These are phyloP conservation scores for Hippocampus guttulatus DNA, from an alignment of 2,113 vertebrate species.

Conservation along the genomic window DNA sequence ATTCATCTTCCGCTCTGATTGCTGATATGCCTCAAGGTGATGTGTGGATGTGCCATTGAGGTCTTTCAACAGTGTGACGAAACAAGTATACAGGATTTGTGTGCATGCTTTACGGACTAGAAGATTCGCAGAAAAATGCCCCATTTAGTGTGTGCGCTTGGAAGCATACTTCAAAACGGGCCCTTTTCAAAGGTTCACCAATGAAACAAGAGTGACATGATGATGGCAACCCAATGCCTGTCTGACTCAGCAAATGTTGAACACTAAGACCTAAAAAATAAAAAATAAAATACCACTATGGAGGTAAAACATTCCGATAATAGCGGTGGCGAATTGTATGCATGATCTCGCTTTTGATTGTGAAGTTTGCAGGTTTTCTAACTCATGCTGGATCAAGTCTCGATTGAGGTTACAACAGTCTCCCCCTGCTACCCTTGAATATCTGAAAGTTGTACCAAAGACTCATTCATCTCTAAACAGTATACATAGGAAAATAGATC, in stretches of 20 bases:
- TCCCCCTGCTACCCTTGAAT: too few species aligned
- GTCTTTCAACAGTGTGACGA: constrained; percentile 3
- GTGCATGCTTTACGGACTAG: neutral
- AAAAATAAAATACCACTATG: neutral
- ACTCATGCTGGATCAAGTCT: neutral
- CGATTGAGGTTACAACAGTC: too few species aligned
- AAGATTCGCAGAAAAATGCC: neutral
- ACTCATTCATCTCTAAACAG: neutral
- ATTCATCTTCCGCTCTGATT: constrained; percentile 61
- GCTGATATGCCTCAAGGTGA: constrained; percentile 47
- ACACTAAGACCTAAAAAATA: neutral
- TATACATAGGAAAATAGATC: neutral
- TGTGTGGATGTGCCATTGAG: constrained; percentile 21
- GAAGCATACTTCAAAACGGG: neutral
- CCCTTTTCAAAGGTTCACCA: neutral
- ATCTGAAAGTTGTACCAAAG: neutral
- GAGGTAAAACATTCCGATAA: neutral
- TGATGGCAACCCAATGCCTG: neutral
- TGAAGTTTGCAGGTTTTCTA: neutral
- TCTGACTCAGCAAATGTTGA: constrained; percentile 5
- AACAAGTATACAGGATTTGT: neutral
- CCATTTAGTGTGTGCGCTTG: neutral
- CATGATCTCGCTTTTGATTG: neutral
- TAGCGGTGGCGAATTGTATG: neutral
- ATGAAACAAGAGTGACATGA: neutral